phyloP scores from a whole-genome alignment of 2,888 invertebrate species.

The Osmoderma eremita region DNA sequence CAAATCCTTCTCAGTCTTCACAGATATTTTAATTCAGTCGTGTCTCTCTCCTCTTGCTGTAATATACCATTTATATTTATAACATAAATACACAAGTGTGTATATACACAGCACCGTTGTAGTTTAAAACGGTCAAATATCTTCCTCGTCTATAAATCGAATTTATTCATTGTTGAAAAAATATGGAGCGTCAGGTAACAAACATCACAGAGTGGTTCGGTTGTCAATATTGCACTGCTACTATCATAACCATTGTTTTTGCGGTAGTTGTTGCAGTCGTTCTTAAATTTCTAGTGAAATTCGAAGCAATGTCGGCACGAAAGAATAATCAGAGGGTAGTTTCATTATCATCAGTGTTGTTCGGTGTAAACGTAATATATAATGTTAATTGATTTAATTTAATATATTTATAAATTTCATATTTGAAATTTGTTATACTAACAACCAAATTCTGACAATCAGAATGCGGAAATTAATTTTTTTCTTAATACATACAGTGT shows the following conservation, averaged over 20 bases:
- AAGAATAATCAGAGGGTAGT: constrained; percentile 49
- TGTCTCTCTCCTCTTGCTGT: constrained; percentile 41
- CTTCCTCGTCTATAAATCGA: constrained; percentile 25
- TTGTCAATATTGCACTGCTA: constrained; percentile 55
- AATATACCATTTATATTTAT: constrained; percentile 24
- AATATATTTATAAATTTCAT: constrained; percentile 23
- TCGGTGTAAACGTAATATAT: constrained; percentile 54
- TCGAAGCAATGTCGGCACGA: constrained; percentile 40
- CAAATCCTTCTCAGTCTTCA: constrained; percentile 57
- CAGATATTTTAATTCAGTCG: constrained; percentile 48
- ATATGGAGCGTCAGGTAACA: constrained; percentile 61
- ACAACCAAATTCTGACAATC: constrained; percentile 16
- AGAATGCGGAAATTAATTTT: background rate
- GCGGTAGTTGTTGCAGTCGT: constrained; percentile 59
- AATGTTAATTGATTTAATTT: constrained; percentile 38
- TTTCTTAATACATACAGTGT: background rate
- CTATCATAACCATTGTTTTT: constrained; percentile 57
- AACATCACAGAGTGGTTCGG: constrained; percentile 55
- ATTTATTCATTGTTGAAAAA: constrained; percentile 37
- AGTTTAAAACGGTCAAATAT: constrained; percentile 23
- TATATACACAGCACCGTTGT: constrained; percentile 26
- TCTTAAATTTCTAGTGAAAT: constrained; percentile 59
- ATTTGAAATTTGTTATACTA: constrained; percentile 32
- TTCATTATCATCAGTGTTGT: constrained; percentile 48
- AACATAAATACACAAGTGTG: constrained; percentile 27